Evolutionary conservation across 1,140 invertebrate genomes (phyloP).

Genomic region (Diorhabda sublineata): DNA sequence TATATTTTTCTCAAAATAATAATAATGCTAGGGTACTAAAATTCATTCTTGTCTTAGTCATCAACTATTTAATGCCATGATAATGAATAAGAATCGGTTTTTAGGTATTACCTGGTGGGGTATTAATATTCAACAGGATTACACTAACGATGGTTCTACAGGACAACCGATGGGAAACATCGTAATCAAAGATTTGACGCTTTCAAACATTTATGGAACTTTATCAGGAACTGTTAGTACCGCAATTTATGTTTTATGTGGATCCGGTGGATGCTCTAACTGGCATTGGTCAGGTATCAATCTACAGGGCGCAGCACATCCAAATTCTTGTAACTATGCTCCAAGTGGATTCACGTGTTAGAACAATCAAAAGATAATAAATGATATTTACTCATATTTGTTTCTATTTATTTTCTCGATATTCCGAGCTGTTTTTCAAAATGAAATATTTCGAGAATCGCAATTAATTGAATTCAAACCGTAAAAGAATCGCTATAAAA

Average conservation of each 20-base stretch:
- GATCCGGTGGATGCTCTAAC: background rate
- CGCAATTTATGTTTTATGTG: constrained; percentile 8
- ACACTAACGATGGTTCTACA: background rate
- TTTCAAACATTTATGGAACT: background rate
- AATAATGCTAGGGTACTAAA: too few species aligned
- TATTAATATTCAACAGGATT: background rate
- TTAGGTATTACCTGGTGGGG: background rate
- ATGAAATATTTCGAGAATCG: too few species aligned
- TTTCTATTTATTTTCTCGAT: too few species aligned
- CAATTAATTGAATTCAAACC: too few species aligned
- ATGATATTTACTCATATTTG: too few species aligned
- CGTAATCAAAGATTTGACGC: background rate
- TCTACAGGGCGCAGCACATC: background rate
- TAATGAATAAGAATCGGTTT: background rate
- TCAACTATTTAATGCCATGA: too few species aligned
- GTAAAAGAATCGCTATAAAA: too few species aligned
- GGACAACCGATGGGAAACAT: background rate
- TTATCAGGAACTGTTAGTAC: background rate
- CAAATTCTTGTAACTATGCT: constrained; percentile 6
- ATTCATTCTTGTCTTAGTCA: too few species aligned
- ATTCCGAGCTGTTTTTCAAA: too few species aligned
- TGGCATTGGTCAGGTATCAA: constrained; percentile 6
- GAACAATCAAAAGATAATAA: background rate
- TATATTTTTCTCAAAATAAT: too few species aligned
- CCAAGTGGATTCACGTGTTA: constrained; percentile 13